A percentile compares a stretch with the other conserved stretches of the same genome.
Conservation (phyloP, 2,888 invertebrate species). For the Ecliptopera silaceata region DNA sequence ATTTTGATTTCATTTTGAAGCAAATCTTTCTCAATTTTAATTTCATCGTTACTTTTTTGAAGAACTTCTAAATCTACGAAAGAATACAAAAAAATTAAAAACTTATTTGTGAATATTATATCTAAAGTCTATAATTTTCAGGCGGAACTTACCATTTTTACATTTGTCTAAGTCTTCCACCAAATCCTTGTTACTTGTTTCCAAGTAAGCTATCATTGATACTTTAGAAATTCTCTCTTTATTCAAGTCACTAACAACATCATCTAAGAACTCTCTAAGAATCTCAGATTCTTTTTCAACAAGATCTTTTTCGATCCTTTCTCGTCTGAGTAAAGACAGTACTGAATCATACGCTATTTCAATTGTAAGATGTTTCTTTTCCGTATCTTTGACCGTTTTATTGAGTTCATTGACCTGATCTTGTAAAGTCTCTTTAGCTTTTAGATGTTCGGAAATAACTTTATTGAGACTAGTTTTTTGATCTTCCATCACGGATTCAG, state of each 20-base stretch:
- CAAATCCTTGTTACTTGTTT: conserved; percentile 40
- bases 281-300: conserved; percentile 34
- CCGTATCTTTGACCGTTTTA: conserved; percentile 27
- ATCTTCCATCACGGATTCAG: conserved; percentile 68
- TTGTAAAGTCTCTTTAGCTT: conserved; percentile 46
- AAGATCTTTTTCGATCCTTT: conserved; percentile 37
- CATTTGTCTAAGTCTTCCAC: conserved; percentile 35
- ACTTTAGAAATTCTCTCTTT: conserved; percentile 27
- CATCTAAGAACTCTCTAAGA: conserved; percentile 33
- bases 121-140: too few relatives aligned
- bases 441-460: conserved; percentile 48
- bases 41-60: conserved; percentile 42
- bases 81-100: not conserved
- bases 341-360: conserved; percentile 41
- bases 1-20: conserved; percentile 35
- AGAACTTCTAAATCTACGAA: conserved; percentile 43
- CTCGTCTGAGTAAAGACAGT: conserved; percentile 31
- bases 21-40: conserved; percentile 37
- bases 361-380: conserved; percentile 43
- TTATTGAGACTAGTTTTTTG: conserved; percentile 53
- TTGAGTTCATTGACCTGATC: conserved; percentile 44
- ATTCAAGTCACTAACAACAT: conserved; percentile 37
- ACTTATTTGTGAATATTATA: too few relatives aligned
- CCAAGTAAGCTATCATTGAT: conserved; percentile 35
- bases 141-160: conserved; percentile 45